A percentile compares a stretch with the other conserved stretches of the same genome.
Evolutionary conservation across 2,797 vertebrate species (phyloP).

Genomic region (Pterois miles): DNA sequence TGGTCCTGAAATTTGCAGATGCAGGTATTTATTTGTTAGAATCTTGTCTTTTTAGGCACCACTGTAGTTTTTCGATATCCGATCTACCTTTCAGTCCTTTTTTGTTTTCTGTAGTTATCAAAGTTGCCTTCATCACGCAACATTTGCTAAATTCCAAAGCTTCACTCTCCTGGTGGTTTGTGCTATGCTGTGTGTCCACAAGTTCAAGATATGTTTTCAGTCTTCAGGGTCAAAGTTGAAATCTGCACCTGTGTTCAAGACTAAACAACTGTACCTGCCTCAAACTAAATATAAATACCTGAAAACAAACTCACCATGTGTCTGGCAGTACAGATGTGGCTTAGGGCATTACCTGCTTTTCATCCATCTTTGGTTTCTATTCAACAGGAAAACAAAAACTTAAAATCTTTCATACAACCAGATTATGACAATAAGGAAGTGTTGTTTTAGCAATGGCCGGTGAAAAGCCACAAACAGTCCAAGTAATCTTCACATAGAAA

Average conservation of each 20-base stretch:
- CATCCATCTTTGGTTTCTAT: constrained; percentile 1
- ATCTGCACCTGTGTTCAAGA: constrained; percentile 82
- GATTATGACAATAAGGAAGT: neutral
- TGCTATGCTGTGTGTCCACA: neutral
- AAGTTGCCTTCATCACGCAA: neutral
- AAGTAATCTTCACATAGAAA: neutral
- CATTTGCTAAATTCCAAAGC: constrained; percentile 27
- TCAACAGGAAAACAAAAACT: neutral
- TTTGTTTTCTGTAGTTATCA: neutral
- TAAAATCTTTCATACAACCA: neutral
- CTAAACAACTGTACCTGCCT: constrained; percentile 81
- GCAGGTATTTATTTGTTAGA: neutral
- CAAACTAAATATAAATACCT: constrained; percentile 63
- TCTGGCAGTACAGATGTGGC: constrained; percentile 16
- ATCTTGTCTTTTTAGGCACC: neutral
- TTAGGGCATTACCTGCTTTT: neutral
- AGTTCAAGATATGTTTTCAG: constrained; percentile 50
- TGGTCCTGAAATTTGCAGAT: neutral
- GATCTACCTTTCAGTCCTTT: neutral
- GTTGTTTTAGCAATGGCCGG: neutral
- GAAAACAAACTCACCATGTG: constrained; percentile 12
- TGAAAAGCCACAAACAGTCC: neutral
- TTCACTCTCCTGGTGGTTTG: constrained; percentile 12
- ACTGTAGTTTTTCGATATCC: no score
- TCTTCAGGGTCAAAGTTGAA: constrained; percentile 77